Evolutionary conservation across 2,888 invertebrate genomes (phyloP).

Genomic region (Sacculina carcini): DNA sequence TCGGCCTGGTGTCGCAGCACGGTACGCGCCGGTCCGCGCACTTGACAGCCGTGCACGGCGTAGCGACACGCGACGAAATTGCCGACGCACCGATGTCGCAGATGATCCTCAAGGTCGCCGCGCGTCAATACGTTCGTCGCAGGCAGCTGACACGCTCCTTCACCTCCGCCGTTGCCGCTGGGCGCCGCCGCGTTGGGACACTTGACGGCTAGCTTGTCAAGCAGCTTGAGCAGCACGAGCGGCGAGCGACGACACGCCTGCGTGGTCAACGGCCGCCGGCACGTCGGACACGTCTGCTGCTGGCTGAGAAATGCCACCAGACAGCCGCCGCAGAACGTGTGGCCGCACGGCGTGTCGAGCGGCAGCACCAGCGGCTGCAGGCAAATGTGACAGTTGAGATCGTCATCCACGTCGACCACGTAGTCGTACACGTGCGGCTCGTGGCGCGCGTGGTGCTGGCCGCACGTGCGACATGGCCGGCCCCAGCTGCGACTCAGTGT

Average conservation of each 20-base stretch:
- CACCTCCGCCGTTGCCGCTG: too few species aligned
- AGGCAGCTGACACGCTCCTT: too few species aligned
- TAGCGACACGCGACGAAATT: constrained; percentile 14
- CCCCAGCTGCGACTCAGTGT: constrained; percentile 8
- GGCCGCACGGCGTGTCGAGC: constrained; percentile 25
- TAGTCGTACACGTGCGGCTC: constrained; percentile 23
- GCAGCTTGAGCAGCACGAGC: constrained; percentile 22
- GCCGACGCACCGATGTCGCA: constrained; percentile 20
- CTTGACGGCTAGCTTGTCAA: constrained; percentile 24
- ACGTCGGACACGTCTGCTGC: constrained; percentile 22
- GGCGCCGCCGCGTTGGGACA: constrained; percentile 24
- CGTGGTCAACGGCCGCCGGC: constrained; percentile 19
- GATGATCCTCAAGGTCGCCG: constrained; percentile 22
- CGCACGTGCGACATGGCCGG: constrained; percentile 15
- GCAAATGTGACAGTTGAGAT: constrained; percentile 23
- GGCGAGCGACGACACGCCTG: constrained; percentile 21
- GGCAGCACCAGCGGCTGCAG: constrained; percentile 23
- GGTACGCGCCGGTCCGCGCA: constrained; percentile 12
- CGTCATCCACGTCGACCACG: constrained; percentile 22
- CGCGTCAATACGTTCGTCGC: constrained; percentile 20
- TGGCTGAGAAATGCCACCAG: constrained; percentile 16
- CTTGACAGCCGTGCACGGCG: constrained; percentile 13
- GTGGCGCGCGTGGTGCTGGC: constrained; percentile 16
- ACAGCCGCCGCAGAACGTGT: constrained; percentile 23
- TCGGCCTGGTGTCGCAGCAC: constrained; percentile 11